phyloP scores from a whole-genome alignment of 2,888 invertebrate species.

The Spisula solida region DNA sequence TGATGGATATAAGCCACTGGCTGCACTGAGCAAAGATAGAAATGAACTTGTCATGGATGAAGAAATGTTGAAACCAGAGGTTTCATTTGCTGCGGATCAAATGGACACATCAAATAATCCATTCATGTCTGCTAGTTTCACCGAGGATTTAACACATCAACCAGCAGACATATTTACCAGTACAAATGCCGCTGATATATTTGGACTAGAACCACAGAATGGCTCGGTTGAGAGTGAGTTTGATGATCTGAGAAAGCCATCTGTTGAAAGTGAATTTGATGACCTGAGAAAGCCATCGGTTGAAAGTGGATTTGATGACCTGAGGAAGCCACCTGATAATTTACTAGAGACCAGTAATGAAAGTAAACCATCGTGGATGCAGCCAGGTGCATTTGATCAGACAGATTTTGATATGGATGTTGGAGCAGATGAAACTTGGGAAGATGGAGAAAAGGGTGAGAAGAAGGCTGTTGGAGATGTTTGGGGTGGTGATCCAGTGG shows the following conservation, averaged over 20 bases:
- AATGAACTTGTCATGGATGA: not conserved
- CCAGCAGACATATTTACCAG: constrained; percentile 49
- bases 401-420: constrained; percentile 48
- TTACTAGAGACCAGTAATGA: not conserved
- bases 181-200: constrained; percentile 61
- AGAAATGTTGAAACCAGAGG: not conserved
- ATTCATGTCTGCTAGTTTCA: constrained; percentile 65
- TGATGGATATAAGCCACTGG: constrained; percentile 61
- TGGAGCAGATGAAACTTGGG: constrained; percentile 59
- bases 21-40: constrained; percentile 45
- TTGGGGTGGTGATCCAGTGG: constrained; percentile 54
- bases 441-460: constrained; percentile 29
- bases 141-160: constrained; percentile 35
- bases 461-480: constrained; percentile 55
- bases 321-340: not conserved
- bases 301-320: constrained; percentile 49
- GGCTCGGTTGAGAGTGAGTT: constrained; percentile 41
- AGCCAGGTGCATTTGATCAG: constrained; percentile 48
- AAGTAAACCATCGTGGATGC: constrained; percentile 37
- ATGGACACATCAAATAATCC: constrained; percentile 57
- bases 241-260: constrained; percentile 28
- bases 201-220: constrained; percentile 65
- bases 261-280: constrained; percentile 48
- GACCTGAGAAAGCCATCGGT: constrained; percentile 35
- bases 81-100: constrained; percentile 1